phyloP scores from a whole-genome alignment of 2,797 vertebrate species.

The Cryptoblepharus egeriae region DNA sequence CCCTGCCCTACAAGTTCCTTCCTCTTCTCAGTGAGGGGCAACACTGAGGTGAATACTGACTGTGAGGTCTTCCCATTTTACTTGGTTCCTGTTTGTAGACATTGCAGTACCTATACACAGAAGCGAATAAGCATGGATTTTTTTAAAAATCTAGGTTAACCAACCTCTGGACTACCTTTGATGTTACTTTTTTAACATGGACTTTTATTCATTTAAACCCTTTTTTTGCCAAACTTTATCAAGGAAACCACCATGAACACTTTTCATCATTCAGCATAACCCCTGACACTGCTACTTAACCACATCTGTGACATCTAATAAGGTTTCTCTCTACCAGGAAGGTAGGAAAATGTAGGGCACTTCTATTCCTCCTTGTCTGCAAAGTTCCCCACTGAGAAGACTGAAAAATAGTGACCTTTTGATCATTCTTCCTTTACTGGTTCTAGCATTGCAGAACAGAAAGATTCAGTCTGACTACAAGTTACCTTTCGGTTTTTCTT shows the following conservation, averaged over 20 bases:
- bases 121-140: not conserved
- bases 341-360: not conserved
- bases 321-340: not conserved
- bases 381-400: not conserved
- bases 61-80: not conserved
- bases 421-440: not conserved
- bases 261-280: not conserved
- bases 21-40: not conserved
- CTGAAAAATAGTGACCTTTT: not conserved
- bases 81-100: no score
- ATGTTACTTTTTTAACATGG: not conserved
- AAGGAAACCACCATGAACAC: not conserved
- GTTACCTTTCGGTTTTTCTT: not conserved
- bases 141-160: not conserved
- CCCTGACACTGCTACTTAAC: not conserved
- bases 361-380: not conserved
- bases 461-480: not conserved
- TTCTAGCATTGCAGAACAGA: not conserved
- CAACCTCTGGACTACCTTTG: not conserved
- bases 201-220: not conserved
- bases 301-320: not conserved
- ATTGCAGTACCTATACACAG: not conserved
- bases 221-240: not conserved
- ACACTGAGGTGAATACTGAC: not conserved
- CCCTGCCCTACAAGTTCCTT: not conserved